Evolutionary conservation across 2,113 vertebrate genomes (phyloP).

Genomic region (Corvus hawaiiensis): DNA sequence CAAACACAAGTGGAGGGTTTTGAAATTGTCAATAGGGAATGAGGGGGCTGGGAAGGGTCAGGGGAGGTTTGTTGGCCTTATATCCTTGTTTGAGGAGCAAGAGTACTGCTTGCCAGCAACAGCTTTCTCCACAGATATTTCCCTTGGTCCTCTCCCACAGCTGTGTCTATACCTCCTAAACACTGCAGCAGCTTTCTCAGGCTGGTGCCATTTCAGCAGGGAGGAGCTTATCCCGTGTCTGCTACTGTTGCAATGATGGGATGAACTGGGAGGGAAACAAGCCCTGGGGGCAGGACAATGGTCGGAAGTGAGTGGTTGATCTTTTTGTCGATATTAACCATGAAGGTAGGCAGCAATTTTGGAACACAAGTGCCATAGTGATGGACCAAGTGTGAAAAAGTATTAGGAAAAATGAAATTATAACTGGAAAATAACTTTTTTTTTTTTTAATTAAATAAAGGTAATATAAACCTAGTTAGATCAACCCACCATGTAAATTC

Average conservation of each 20-base stretch:
- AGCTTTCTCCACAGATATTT: not conserved
- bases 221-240: not conserved
- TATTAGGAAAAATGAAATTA: not conserved
- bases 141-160: accelerated
- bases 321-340: not conserved
- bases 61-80: not conserved
- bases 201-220: not conserved
- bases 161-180: not conserved
- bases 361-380: not conserved
- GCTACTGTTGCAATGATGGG: not conserved
- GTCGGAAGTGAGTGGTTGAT: not conserved
- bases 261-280: not conserved
- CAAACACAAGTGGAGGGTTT: not conserved
- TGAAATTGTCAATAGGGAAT: not conserved
- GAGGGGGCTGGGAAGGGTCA: not conserved
- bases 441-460: not conserved
- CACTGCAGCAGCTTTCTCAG: not conserved
- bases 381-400: not conserved
- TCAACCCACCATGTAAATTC: not conserved
- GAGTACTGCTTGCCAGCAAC: not conserved
- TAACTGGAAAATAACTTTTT: not conserved
- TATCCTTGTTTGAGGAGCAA: not conserved
- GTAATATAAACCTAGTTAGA: not conserved
- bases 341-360: not conserved
- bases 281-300: not conserved